phyloP scores from a whole-genome alignment of 2,888 invertebrate species.

The Drosophila barbarae region DNA sequence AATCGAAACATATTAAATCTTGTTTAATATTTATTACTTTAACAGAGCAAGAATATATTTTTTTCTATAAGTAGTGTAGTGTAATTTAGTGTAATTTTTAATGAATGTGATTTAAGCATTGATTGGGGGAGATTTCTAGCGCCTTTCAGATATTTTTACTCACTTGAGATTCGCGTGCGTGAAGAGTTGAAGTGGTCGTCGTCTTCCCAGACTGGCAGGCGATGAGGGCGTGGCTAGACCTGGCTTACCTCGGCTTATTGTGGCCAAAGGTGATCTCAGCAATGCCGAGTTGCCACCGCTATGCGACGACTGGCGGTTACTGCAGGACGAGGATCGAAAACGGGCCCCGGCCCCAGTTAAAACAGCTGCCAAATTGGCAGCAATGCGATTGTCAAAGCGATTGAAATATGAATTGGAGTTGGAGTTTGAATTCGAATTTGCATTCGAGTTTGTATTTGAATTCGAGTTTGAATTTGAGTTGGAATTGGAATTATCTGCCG shows the following conservation, averaged over 20 bases:
- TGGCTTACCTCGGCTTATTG: constrained; percentile 31
- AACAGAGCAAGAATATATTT: not conserved
- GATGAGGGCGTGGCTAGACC: constrained; percentile 53
- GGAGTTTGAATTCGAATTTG: constrained; percentile 42
- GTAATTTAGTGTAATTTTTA: constrained; percentile 24
- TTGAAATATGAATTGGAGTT: constrained; percentile 72
- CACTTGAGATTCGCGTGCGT: constrained; percentile 77
- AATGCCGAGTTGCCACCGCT: constrained; percentile 4
- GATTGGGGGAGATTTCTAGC: constrained; percentile 18
- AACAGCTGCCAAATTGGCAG: constrained; percentile 74
- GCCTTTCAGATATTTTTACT: constrained; percentile 53
- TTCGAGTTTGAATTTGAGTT: constrained; percentile 35
- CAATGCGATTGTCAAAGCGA: constrained; percentile 76
- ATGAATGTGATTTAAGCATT: constrained; percentile 63
- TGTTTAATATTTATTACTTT: not conserved
- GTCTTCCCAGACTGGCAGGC: constrained; percentile 57
- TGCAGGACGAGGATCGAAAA: constrained; percentile 73
- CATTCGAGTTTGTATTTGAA: constrained; percentile 51
- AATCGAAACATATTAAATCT: not conserved
- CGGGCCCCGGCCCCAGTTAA: constrained; percentile 69
- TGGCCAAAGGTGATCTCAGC: constrained; percentile 26
- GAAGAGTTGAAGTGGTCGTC: constrained; percentile 77
- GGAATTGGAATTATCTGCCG: constrained; percentile 57
- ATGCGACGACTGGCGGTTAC: constrained; percentile 52
- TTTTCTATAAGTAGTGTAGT: not conserved